Base-by-base conservation (phyloP, 2,888 invertebrate genomes). In the Archaeoteleia sp. region DNA sequence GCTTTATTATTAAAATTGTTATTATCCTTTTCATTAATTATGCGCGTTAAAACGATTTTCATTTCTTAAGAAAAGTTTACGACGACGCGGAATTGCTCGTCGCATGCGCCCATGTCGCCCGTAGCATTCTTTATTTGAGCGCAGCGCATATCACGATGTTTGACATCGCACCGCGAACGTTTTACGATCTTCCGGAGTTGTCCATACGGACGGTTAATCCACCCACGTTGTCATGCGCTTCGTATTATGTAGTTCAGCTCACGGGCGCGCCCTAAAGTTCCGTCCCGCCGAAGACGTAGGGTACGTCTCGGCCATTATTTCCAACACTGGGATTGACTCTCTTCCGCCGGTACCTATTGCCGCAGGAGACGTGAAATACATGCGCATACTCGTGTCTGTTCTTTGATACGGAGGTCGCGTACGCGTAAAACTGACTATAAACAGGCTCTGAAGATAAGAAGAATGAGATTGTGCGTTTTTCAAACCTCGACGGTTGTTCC, bases 261-360 rank as follows among this genome's bases (percentile, higher is more conserved):
- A 37, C 46, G 60, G 62, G 65, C 65, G 65, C 61, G 57, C 63
- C 69, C 60, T 49, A 39, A 54, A 65, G 68, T 65, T 62, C 58
- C 43, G 48, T 63, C 51, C 54, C 54, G 58, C 27, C 48, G 45
- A 73, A 53, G 70, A 71, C 51, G 58, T 40, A 57, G 57, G 68
- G 57, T 62, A 45, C 48, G 49, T 57, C 58, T 46, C 35, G 60
- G 42, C 69, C 70, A 75, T 75, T 75, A 74, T 70, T 68, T 68
- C 30, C 67, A 70, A 54, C 61, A 65, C 53, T 48, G 55, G 43
- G 67, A 73, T 71, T 73, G 71, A 70, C 72, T 76, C 73, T 71
- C 68, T 70, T 71, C 63, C 54, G 55, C 62, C 65, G 66, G 57
- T 70, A 57, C 39, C 49, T 20, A 61, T 69, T 69, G 74, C 75